These are phyloP conservation scores for Leptestheria dahalacensis DNA, from an alignment of 1,140 invertebrate genomes.

Conservation along the genomic window DNA sequence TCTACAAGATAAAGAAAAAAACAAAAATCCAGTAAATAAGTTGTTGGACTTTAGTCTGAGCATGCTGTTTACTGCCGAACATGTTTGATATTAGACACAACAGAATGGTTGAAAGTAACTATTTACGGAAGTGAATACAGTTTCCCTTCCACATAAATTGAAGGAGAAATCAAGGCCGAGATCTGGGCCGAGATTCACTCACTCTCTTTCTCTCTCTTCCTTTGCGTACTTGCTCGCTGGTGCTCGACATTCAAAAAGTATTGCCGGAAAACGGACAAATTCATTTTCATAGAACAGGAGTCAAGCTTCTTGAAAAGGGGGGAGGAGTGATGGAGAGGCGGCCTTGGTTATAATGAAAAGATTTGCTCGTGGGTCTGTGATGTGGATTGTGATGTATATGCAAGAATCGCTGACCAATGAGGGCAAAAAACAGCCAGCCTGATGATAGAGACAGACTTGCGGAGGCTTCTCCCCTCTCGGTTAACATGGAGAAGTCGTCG, in stretches of 20 bases:
- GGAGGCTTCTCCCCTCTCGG: neutral
- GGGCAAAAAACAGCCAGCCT: neutral
- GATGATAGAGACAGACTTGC: neutral
- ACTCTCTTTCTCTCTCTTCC: conserved; percentile 8
- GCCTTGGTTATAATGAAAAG: neutral
- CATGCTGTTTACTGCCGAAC: too few species aligned
- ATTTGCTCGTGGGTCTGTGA: neutral
- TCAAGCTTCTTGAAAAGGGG: too few species aligned
- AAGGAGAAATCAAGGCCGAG: neutral
- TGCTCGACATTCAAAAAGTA: too few species aligned
- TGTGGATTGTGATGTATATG: neutral
- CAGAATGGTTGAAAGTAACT: neutral
- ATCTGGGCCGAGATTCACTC: neutral
- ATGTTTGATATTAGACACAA: neutral
- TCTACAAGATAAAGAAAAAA: neutral
- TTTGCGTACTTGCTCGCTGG: neutral
- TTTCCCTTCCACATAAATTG: neutral
- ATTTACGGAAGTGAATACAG: neutral
- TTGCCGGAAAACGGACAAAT: too few species aligned
- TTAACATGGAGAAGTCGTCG: neutral
- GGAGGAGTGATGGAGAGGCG: neutral
- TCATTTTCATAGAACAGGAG: too few species aligned
- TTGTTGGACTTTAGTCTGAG: too few species aligned
- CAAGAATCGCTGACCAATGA: neutral
- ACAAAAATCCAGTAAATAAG: too few species aligned